phyloP scores from a whole-genome alignment of 2,888 invertebrate species.

The Acanthosepion lycidas region DNA sequence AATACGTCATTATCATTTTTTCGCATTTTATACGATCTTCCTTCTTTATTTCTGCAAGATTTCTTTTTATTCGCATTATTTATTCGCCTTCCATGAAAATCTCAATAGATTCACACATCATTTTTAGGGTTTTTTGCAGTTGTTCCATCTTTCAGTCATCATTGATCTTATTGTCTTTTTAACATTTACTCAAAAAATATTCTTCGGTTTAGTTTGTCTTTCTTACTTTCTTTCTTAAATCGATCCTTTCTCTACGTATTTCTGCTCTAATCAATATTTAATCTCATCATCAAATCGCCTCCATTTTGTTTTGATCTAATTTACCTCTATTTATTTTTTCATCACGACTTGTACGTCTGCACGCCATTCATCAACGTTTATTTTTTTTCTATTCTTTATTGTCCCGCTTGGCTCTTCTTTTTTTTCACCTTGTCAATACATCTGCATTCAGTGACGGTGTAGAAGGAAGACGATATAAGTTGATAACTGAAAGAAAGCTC shows the following conservation, averaged over 20 bases:
- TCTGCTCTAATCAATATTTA: neutral
- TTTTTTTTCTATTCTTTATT: neutral
- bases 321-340: neutral
- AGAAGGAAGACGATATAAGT: neutral
- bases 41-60: too few relatives aligned
- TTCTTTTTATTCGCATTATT: too few relatives aligned
- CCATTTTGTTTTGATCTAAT: slow-evolving; percentile 4
- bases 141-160: too few relatives aligned
- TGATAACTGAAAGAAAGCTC: neutral
- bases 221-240: neutral
- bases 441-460: neutral
- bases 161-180: too few relatives aligned
- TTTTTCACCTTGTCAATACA: neutral
- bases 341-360: neutral
- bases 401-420: neutral
- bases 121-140: too few relatives aligned
- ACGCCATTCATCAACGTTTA: neutral
- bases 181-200: too few relatives aligned
- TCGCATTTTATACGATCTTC: too few relatives aligned
- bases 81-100: too few relatives aligned
- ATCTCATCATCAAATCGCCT: neutral
- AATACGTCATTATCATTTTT: too few relatives aligned
- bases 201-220: too few relatives aligned
- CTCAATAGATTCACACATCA: too few relatives aligned
- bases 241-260: neutral